Evolutionary conservation across 2,888 invertebrate species (phyloP).

Genomic region (Ophion costatus): DNA sequence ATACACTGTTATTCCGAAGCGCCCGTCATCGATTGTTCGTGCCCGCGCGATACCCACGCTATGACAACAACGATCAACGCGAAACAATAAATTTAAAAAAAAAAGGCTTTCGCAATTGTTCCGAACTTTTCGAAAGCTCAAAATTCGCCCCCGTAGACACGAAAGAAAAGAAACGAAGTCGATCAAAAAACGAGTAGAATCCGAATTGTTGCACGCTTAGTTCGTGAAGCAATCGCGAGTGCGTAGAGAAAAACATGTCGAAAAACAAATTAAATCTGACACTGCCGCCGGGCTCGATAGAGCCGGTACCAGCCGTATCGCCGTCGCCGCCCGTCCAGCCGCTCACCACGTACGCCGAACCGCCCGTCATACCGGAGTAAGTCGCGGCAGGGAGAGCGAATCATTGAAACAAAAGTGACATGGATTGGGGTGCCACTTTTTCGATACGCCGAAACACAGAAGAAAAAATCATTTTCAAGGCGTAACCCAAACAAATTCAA

Average conservation of each 20-base stretch:
- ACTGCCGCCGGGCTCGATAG: conserved; percentile 94
- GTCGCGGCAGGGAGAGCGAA: conserved; percentile 36
- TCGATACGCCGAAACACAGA: neutral
- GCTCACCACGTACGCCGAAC: conserved; percentile 82
- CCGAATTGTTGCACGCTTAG: neutral
- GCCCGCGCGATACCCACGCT: conserved; percentile 16
- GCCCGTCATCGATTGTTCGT: neutral
- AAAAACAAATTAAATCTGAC: conserved; percentile 96
- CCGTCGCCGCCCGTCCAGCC: conserved; percentile 85
- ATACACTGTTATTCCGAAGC: neutral
- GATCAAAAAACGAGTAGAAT: neutral
- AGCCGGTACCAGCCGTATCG: conserved; percentile 86
- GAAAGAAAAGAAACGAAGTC: neutral
- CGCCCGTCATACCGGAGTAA: conserved; percentile 81
- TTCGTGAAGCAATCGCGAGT: conserved; percentile 13
- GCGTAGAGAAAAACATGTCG: conserved; percentile 87
- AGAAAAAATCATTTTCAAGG: neutral
- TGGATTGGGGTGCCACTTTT: neutral
- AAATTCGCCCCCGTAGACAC: neutral
- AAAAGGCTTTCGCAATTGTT: neutral
- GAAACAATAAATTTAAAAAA: neutral
- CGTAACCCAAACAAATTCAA: neutral
- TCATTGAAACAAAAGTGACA: neutral
- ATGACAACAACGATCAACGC: conserved; percentile 43
- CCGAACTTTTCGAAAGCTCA: neutral